Evolutionary conservation across 2,113 vertebrate species (phyloP).

Genomic region (Bubo blakistoni): DNA sequence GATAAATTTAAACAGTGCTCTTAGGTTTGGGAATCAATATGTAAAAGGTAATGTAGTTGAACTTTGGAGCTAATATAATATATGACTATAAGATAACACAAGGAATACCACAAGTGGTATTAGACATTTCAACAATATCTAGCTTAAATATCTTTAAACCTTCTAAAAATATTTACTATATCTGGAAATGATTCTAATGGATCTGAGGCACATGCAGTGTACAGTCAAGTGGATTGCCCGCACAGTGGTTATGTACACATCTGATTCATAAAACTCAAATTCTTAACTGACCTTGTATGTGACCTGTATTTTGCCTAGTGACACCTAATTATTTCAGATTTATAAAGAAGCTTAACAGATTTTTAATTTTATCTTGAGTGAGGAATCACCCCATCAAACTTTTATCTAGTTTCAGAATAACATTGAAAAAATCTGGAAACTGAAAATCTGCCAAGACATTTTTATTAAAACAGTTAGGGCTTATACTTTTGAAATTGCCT

Average conservation of each 20-base stretch:
- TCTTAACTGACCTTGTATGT: neutral
- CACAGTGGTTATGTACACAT: fast-evolving
- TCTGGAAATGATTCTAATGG: neutral
- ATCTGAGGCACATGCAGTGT: neutral
- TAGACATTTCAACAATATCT: neutral
- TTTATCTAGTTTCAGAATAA: neutral
- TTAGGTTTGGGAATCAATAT: neutral
- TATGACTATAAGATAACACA: neutral
- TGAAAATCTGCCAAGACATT: neutral
- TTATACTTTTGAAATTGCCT: neutral
- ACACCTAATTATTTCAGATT: neutral
- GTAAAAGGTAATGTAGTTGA: neutral
- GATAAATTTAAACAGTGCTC: neutral
- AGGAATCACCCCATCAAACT: neutral
- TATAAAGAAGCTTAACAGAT: neutral
- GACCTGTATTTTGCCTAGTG: neutral
- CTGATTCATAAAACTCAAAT: neutral
- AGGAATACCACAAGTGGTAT: neutral
- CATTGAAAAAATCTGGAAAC: neutral
- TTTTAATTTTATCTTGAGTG: neutral
- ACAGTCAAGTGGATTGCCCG: neutral
- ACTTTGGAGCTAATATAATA: neutral
- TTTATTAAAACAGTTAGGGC: neutral
- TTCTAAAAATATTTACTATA: neutral
- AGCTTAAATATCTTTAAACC: neutral